Evolutionary conservation across 2,888 invertebrate species (phyloP).

Genomic region (Epistrophella euchroma): DNA sequence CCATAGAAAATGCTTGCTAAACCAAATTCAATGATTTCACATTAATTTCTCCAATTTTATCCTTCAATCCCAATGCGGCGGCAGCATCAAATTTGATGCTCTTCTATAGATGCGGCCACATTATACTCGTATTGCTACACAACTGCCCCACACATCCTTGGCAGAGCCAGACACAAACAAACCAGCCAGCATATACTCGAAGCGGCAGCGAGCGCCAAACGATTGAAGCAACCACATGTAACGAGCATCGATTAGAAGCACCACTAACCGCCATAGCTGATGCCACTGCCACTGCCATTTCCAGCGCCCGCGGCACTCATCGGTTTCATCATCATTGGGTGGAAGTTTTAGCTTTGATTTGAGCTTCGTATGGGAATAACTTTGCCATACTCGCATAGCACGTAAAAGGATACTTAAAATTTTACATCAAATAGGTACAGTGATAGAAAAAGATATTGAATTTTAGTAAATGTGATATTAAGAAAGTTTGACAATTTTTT

Average conservation of each 20-base stretch:
- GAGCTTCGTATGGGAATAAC: conserved; percentile 41
- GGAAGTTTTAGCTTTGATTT: conserved; percentile 60
- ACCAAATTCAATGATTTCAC: conserved; percentile 75
- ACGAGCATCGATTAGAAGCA: conserved; percentile 74
- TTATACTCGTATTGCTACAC: not conserved
- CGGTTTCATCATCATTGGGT: conserved; percentile 29
- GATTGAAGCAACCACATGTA: conserved; percentile 74
- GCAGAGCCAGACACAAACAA: conserved; percentile 58
- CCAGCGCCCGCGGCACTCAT: conserved; percentile 38
- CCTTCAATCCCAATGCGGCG: conserved; percentile 69
- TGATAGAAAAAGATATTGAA: not conserved
- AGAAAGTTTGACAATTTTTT: too few relatives aligned
- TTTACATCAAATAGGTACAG: conserved; percentile 34
- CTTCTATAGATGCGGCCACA: conserved; percentile 43
- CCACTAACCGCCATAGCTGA: conserved; percentile 62
- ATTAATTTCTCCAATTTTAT: conserved; percentile 75
- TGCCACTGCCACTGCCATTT: conserved; percentile 45
- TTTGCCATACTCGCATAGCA: not conserved
- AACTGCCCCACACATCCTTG: not conserved
- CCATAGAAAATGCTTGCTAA: conserved; percentile 70
- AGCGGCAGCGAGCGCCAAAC: conserved; percentile 67
- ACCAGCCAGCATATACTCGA: conserved; percentile 52
- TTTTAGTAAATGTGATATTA: too few relatives aligned
- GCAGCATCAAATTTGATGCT: conserved; percentile 47
- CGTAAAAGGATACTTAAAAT: conserved; percentile 38